Conservation (phyloP, 2,113 vertebrate species). For the Gnathonemus longibarbis region DNA sequence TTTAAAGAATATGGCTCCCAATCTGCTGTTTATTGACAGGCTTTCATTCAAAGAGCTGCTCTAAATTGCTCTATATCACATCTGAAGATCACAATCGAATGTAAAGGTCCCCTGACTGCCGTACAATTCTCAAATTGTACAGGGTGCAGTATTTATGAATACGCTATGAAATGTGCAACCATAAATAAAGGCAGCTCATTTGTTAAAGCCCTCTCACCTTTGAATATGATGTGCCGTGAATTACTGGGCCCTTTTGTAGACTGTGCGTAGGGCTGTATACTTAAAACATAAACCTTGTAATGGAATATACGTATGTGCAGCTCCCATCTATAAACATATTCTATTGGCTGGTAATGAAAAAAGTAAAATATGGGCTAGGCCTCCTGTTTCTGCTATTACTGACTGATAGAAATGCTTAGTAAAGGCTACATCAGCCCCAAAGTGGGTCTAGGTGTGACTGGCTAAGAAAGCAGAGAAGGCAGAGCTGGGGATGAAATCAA, state of each 20-base stretch:
- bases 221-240: neutral
- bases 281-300: neutral
- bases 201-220: neutral
- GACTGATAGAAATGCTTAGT: neutral
- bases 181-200: slow-evolving; percentile 5
- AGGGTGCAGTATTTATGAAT: slow-evolving; percentile 13
- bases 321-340: neutral
- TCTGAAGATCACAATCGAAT: neutral
- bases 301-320: neutral
- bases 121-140: slow-evolving; percentile 6
- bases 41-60: slow-evolving; percentile 8
- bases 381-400: neutral
- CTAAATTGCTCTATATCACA: slow-evolving; percentile 14
- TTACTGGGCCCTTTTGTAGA: neutral
- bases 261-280: neutral
- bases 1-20: slow-evolving; percentile 23
- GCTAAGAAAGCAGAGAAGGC: neutral
- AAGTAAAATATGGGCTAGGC: neutral
- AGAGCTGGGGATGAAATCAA: neutral
- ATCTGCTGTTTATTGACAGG: slow-evolving; percentile 21
- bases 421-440: neutral
- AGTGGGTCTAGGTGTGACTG: neutral
- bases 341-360: too few relatives aligned
- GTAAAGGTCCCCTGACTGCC: neutral
- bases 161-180: neutral